A percentile compares a stretch with the other conserved stretches of the same genome.
Conservation (phyloP, 1,140 invertebrate genomes). For the Pygmarrhopalites habei region DNA sequence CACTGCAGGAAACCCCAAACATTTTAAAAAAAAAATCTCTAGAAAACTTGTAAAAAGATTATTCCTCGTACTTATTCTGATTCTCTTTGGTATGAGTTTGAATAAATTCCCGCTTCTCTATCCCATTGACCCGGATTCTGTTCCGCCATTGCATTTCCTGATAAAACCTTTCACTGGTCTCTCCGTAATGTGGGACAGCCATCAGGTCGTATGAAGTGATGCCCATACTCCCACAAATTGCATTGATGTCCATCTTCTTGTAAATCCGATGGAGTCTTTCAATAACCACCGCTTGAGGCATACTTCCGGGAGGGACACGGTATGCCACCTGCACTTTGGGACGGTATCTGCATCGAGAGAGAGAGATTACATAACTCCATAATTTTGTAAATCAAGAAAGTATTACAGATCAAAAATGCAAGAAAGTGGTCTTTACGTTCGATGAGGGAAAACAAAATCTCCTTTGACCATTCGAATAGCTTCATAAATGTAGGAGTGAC, state of each 20-base stretch:
- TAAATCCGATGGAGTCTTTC: slow-evolving; percentile 32
- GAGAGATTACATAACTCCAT: no score
- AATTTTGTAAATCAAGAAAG: no score
- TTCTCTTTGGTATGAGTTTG: no score
- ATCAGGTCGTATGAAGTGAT: slow-evolving; percentile 25
- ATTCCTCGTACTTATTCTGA: not conserved
- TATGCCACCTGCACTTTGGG: slow-evolving; percentile 31
- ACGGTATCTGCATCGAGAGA: no score
- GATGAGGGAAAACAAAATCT: slow-evolving; percentile 27
- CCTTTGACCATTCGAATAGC: slow-evolving; percentile 23
- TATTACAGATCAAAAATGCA: no score
- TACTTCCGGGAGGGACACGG: slow-evolving; percentile 18
- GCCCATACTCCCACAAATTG: slow-evolving; percentile 10
- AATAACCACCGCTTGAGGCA: slow-evolving; percentile 24
- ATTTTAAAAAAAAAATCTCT: not conserved
- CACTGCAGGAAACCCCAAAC: not conserved
- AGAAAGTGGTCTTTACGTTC: no score
- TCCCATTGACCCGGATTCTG: slow-evolving; percentile 20
- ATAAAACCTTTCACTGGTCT: slow-evolving; percentile 30
- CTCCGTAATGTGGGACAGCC: slow-evolving; percentile 25
- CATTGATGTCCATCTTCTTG: slow-evolving; percentile 24
- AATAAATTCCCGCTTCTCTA: slow-evolving; percentile 23
- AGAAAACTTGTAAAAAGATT: not conserved
- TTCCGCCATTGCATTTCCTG: slow-evolving; percentile 33
- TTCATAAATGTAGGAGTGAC: slow-evolving; percentile 8